These are phyloP conservation scores for Mus minutoides DNA, from an alignment of 2,797 vertebrate genomes.

Conservation along the genomic window DNA sequence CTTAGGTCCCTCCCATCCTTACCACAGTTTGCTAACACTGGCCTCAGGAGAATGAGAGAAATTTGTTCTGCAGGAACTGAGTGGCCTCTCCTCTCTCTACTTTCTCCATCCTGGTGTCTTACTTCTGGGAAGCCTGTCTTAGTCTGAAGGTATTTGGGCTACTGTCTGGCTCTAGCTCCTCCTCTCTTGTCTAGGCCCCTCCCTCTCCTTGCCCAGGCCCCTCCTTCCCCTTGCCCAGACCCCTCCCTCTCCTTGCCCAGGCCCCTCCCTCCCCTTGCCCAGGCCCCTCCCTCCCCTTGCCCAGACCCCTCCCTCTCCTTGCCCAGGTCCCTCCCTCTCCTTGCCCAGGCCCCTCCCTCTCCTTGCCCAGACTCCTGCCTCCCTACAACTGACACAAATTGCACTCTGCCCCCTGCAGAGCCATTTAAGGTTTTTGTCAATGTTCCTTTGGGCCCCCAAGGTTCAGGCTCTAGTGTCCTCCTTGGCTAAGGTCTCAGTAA, in stretches of 20 bases:
- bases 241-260: too few species aligned
- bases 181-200: too few species aligned
- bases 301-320: too few species aligned
- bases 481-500: neutral
- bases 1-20: neutral
- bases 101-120: neutral
- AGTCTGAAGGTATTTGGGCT: neutral
- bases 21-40: neutral
- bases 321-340: neutral
- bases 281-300: too few species aligned
- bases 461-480: neutral
- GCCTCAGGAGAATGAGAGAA: neutral
- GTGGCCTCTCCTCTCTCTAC: neutral
- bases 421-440: neutral
- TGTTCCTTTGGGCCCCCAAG: neutral
- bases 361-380: neutral
- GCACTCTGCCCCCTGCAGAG: neutral
- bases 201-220: neutral
- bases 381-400: neutral
- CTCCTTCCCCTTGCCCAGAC: too few species aligned
- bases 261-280: neutral
- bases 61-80: neutral
- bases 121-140: neutral
- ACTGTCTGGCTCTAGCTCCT: neutral
- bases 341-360: neutral